Percentiles rank a stretch among this genome's conserved stretches.
Evolutionary conservation across 2,888 invertebrate species (phyloP).

Genomic region (Frankliniella fusca): DNA sequence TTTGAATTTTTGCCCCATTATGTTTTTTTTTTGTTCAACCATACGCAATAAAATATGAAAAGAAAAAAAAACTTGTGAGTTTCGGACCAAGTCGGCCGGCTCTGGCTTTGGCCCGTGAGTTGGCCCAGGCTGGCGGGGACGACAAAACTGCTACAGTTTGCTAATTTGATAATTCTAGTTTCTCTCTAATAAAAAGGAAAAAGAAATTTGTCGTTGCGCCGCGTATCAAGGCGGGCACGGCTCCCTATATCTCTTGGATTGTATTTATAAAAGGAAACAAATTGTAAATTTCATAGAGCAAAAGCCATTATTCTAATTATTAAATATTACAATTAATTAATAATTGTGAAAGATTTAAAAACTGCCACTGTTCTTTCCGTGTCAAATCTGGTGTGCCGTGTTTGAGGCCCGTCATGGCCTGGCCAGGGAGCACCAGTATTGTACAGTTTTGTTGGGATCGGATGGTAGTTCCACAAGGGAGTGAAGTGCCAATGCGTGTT

Average conservation of each 20-base stretch:
- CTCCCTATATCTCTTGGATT: background rate
- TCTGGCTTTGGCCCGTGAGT: background rate
- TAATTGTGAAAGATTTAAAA: conserved; percentile 18
- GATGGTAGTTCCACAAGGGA: conserved; percentile 19
- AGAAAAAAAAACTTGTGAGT: background rate
- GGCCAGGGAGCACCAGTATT: conserved; percentile 6
- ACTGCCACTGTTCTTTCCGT: conserved; percentile 24
- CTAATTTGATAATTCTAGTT: conserved; percentile 24
- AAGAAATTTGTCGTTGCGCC: background rate
- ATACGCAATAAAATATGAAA: conserved; percentile 1
- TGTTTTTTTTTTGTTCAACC: background rate
- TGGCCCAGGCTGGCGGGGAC: conserved; percentile 11
- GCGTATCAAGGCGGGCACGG: background rate
- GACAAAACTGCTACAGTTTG: conserved; percentile 4
- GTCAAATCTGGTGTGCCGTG: conserved; percentile 19
- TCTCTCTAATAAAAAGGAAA: background rate
- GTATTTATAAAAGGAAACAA: conserved; percentile 21
- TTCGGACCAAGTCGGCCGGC: conserved; percentile 20
- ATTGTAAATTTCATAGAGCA: conserved; percentile 23
- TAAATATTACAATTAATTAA: conserved; percentile 9
- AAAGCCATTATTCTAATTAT: conserved; percentile 25
- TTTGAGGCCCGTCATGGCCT: background rate
- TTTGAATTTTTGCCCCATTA: too few relatives aligned
- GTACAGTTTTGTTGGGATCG: conserved; percentile 21
- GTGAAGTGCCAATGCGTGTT: conserved; percentile 26